phyloP scores from a whole-genome alignment of 2,113 vertebrate genomes.

The Misgurnus mizolepis region DNA sequence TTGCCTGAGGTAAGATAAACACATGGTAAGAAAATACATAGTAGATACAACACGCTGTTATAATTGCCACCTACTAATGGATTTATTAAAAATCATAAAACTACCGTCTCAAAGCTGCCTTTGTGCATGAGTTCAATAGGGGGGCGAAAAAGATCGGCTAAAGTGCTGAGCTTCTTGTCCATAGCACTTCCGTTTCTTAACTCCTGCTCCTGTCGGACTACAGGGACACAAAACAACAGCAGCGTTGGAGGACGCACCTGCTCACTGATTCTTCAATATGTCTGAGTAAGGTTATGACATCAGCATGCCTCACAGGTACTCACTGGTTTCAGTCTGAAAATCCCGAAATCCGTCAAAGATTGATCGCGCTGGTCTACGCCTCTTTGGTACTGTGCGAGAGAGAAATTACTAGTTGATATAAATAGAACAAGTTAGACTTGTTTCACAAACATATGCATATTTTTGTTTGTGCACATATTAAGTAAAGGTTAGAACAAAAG shows the following conservation, averaged over 20 bases:
- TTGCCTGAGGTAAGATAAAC: slow-evolving; percentile 77
- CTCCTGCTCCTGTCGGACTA: slow-evolving; percentile 98
- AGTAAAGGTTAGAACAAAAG: no score
- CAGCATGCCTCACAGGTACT: slow-evolving; percentile 50
- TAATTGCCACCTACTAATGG: neutral
- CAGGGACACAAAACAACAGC: slow-evolving; percentile 35
- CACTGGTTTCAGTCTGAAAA: slow-evolving; percentile 99
- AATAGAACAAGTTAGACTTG: neutral
- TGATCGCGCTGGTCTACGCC: slow-evolving; percentile 92
- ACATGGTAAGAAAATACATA: neutral
- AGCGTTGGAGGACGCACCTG: neutral
- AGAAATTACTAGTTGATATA: neutral
- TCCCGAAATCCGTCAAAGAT: slow-evolving; percentile 99
- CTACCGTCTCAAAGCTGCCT: slow-evolving; percentile 98
- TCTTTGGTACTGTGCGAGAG: slow-evolving; percentile 85
- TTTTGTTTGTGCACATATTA: no score
- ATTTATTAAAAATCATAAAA: slow-evolving; percentile 45
- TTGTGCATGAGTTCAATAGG: slow-evolving; percentile 99
- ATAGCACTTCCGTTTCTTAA: slow-evolving; percentile 93
- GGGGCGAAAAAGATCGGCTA: slow-evolving; percentile 97
- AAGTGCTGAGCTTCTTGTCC: slow-evolving; percentile 97
- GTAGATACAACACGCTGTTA: neutral
- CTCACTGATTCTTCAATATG: neutral
- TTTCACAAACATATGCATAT: neutral
- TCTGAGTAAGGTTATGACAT: neutral